Conservation (phyloP, 2,888 invertebrate species). For the Ormyrus nitidulus region DNA sequence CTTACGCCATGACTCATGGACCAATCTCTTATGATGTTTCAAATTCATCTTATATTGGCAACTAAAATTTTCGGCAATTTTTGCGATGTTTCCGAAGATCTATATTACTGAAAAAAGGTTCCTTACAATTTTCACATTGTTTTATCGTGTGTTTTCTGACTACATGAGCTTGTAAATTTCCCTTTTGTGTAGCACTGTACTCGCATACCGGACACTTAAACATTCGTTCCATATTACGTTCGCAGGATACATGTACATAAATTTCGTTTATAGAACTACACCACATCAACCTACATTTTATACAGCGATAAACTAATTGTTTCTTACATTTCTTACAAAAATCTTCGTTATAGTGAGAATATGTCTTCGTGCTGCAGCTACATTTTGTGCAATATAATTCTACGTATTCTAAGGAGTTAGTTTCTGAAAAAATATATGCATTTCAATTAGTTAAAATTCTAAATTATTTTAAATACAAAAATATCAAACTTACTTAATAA, state of each 20-base stretch:
- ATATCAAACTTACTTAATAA: too few species aligned
- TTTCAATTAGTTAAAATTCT: too few species aligned
- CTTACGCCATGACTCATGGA: neutral
- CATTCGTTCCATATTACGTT: neutral
- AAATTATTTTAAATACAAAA: too few species aligned
- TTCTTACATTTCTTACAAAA: neutral
- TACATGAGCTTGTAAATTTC: neutral
- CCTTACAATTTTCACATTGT: neutral
- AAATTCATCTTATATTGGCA: neutral
- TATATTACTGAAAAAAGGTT: neutral
- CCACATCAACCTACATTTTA: neutral
- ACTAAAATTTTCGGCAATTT: neutral
- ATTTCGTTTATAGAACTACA: neutral
- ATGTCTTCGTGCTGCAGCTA: too few species aligned
- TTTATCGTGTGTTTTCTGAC: neutral
- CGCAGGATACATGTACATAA: neutral
- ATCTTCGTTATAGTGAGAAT: too few species aligned
- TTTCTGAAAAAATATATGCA: too few species aligned
- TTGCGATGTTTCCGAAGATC: neutral
- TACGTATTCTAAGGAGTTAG: too few species aligned
- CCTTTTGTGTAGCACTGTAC: slow-evolving; percentile 4
- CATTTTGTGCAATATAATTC: too few species aligned
- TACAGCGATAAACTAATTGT: neutral
- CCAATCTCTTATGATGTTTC: neutral
- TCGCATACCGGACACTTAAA: slow-evolving; percentile 7